These are phyloP conservation scores for Gadopsis marmoratus DNA, from an alignment of 2,797 vertebrate genomes.

Conservation along the genomic window DNA sequence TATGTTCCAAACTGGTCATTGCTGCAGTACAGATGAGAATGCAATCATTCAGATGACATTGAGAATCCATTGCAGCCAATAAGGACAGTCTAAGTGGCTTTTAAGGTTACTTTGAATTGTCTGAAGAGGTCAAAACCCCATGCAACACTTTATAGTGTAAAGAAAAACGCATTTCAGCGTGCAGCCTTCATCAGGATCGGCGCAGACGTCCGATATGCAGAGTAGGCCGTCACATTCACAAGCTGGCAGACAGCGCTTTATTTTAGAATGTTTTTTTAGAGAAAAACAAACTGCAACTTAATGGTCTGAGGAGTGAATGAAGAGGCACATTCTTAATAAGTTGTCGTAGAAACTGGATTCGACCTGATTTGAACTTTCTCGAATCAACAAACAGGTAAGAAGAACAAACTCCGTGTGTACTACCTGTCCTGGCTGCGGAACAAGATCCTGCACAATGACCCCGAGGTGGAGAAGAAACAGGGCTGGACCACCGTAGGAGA, in stretches of 20 bases:
- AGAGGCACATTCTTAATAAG: not conserved
- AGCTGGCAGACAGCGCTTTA: not conserved
- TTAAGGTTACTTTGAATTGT: not conserved
- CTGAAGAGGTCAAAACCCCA: too few species aligned
- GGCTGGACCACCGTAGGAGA: slow-evolving; percentile 98
- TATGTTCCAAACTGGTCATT: not conserved
- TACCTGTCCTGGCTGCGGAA: slow-evolving; percentile 99
- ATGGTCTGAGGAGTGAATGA: too few species aligned
- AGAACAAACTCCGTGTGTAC: slow-evolving; percentile 98
- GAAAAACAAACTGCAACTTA: not conserved
- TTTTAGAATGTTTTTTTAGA: not conserved
- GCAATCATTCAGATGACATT: not conserved
- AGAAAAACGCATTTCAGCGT: not conserved
- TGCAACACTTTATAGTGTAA: not conserved
- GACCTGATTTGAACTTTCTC: not conserved
- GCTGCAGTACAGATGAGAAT: not conserved
- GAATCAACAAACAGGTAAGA: slow-evolving; percentile 88
- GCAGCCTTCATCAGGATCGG: not conserved
- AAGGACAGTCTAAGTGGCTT: not conserved
- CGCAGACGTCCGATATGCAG: not conserved
- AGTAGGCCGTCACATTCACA: not conserved
- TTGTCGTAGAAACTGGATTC: not conserved
- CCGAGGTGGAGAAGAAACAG: slow-evolving; percentile 98
- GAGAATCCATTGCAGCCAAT: not conserved
- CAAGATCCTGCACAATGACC: slow-evolving; percentile 98